These are phyloP conservation scores for Orycteropus afer DNA, from an alignment of 2,113 vertebrate genomes.

Conservation along the genomic window DNA sequence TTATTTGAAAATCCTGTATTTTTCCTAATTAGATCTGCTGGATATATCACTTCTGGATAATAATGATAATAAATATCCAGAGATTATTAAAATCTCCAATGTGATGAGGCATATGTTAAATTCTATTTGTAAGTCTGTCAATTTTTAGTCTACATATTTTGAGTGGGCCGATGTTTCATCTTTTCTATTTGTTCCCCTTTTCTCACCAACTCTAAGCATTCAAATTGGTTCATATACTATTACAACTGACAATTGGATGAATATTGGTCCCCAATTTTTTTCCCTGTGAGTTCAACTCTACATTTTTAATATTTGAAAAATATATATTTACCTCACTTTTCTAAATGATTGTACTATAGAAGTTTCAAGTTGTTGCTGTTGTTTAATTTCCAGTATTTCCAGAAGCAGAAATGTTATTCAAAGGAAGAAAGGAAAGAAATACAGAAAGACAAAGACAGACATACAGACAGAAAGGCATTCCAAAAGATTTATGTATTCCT, in stretches of 20 bases:
- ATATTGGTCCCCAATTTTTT: background rate
- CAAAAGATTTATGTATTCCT: background rate
- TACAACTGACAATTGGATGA: background rate
- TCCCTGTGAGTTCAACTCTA: background rate
- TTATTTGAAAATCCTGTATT: background rate
- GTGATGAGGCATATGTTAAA: background rate
- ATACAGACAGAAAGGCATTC: background rate
- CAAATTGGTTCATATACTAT: background rate
- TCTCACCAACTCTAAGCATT: background rate
- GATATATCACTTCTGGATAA: background rate
- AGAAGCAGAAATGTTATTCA: background rate
- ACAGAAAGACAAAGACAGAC: background rate
- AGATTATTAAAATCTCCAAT: background rate
- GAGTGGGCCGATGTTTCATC: background rate
- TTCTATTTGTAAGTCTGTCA: background rate
- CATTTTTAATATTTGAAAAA: background rate
- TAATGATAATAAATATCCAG: too few species aligned
- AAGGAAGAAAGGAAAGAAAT: rapidly evolving
- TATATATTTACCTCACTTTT: background rate
- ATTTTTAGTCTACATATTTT: background rate
- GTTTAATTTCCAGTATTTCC: background rate
- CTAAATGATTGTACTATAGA: background rate
- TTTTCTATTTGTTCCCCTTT: background rate
- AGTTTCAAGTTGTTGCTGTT: background rate
- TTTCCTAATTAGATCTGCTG: background rate